Evolutionary conservation across 2,113 vertebrate genomes (phyloP).

Genomic region (Uropsilus gracilis): DNA sequence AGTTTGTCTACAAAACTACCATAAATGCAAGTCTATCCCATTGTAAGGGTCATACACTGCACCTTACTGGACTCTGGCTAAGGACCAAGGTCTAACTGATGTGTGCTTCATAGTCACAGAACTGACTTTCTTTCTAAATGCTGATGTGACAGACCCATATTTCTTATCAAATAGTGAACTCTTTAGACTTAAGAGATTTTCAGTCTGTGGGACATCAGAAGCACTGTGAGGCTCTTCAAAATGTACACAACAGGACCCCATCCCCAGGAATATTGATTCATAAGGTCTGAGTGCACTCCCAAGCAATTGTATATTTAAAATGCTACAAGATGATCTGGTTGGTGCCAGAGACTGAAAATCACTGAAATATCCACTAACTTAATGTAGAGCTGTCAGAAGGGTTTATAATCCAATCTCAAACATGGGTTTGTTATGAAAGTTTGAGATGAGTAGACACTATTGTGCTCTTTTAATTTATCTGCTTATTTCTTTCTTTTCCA

Average conservation of each 20-base stretch:
- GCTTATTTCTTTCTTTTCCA: not conserved
- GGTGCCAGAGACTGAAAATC: not conserved
- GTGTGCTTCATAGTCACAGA: not conserved
- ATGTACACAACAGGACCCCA: not conserved
- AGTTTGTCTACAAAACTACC: not conserved
- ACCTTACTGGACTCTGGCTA: not conserved
- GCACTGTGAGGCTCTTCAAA: not conserved
- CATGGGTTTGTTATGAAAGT: not conserved
- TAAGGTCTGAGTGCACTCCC: not conserved
- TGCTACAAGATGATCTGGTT: not conserved
- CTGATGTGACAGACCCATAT: not conserved
- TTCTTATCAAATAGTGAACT: slow-evolving; percentile 5
- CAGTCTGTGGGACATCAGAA: not conserved
- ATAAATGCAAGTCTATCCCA: not conserved
- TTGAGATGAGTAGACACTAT: not conserved
- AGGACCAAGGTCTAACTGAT: not conserved
- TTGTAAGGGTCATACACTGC: not conserved
- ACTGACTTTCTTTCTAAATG: not conserved
- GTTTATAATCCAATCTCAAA: not conserved
- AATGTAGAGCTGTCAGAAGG: not conserved
- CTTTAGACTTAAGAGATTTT: not conserved
- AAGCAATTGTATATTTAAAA: not conserved
- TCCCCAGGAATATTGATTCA: not conserved
- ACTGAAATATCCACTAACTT: not conserved
- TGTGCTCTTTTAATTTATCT: not conserved